A percentile compares a stretch with the other conserved stretches of the same genome.
Conservation (phyloP, 2,888 invertebrate species). For the Ceriagrion tenellum region DNA sequence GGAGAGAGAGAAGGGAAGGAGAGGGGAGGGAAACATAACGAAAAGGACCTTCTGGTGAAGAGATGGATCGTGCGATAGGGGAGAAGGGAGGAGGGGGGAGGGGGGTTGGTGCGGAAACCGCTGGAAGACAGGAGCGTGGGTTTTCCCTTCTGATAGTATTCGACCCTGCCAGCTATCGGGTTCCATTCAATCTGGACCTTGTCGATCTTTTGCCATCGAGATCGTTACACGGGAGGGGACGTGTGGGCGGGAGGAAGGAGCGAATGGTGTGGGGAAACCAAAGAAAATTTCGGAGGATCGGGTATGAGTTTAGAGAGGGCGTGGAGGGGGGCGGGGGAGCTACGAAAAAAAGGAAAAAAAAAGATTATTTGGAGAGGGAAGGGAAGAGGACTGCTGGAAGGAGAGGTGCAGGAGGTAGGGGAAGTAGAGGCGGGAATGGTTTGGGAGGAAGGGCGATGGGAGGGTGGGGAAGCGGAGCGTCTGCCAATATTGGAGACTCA, state of each 20-base stretch:
- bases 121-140: slow-evolving; percentile 15
- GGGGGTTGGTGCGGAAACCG: background rate
- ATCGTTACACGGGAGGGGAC: slow-evolving; percentile 51
- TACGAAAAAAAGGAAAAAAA: background rate
- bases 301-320: background rate
- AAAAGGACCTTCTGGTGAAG: background rate
- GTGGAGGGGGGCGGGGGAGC: background rate
- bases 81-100: background rate
- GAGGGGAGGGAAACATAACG: background rate
- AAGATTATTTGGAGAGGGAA: background rate
- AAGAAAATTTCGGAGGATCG: background rate
- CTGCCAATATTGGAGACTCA: slow-evolving; percentile 68
- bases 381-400: background rate
- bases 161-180: slow-evolving; percentile 60
- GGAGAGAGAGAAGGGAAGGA: background rate
- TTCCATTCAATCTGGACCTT: slow-evolving; percentile 65
- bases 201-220: slow-evolving; percentile 68
- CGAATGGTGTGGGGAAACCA: background rate
- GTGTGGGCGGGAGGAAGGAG: background rate
- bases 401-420: background rate
- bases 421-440: slow-evolving; percentile 10
- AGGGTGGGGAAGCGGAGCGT: slow-evolving; percentile 23
- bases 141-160: slow-evolving; percentile 55
- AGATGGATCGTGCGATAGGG: background rate
- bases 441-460: background rate